phyloP scores from a whole-genome alignment of 2,113 vertebrate species.

The Thinocorus orbignyianus region DNA sequence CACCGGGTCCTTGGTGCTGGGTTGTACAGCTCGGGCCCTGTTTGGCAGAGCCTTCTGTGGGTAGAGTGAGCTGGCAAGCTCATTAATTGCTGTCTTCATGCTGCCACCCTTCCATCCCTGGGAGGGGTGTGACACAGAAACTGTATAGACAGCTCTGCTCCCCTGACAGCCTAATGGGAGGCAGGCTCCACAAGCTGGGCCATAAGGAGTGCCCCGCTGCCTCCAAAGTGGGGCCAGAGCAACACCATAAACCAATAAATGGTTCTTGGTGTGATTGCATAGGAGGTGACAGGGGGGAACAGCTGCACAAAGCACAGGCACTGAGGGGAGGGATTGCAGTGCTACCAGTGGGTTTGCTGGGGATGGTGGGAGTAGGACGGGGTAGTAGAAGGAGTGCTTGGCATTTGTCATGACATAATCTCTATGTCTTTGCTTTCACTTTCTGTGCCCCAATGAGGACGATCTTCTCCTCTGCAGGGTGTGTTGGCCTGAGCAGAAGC shows the following conservation, averaged over 20 bases:
- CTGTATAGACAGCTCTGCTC: background rate
- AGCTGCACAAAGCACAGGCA: accelerated
- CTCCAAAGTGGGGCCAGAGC: background rate
- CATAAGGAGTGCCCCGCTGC: background rate
- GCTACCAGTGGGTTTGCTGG: background rate
- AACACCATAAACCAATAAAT: too few species aligned
- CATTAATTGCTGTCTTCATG: background rate
- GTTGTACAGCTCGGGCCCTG: background rate
- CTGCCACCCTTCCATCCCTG: background rate
- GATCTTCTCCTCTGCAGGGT: accelerated
- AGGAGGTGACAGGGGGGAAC: too few species aligned
- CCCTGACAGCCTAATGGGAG: background rate
- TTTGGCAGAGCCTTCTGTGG: background rate
- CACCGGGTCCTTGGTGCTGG: background rate
- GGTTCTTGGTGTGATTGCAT: background rate
- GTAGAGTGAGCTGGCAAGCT: background rate
- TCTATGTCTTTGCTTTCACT: background rate
- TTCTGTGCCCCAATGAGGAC: background rate
- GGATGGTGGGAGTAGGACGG: too few species aligned
- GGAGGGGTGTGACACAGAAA: background rate
- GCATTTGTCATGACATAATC: accelerated
- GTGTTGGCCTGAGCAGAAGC: background rate
- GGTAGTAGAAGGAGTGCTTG: background rate
- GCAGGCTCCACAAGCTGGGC: background rate
- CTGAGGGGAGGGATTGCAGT: accelerated